Base-by-base conservation (phyloP, 2,113 vertebrate species). In the Heterotis niloticus region DNA sequence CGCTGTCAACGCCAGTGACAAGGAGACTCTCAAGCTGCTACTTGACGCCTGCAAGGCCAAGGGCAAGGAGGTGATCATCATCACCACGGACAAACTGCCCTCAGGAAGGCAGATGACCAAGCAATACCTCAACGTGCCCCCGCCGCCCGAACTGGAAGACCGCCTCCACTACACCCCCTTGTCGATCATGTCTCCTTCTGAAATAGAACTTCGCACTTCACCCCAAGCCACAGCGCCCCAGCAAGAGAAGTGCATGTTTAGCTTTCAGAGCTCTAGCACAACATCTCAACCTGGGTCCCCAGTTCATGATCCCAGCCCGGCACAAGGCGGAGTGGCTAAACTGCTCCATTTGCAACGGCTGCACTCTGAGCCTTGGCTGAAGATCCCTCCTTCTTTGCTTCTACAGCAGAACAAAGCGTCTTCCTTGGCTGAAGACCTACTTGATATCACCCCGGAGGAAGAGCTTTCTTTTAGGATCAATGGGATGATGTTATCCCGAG, bases 21-120 rank as follows among this genome's bases (percentile, higher is more conserved):
- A 86, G 67, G 93, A 95, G 5, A 92, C 92, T 1, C 86, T 98
- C 5, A 85, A 90, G 64, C 82, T 97, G 72, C 92, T 98, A 0
- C 89, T 98, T 9, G 92, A 92, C 28, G 92, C 94, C 69, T 98
- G 94, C 86, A 95, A 91, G 83, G 94, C 90, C 0, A 95, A 83
- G 24, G 96, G 96, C 0, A 97, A 97, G 76, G 96, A 98, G 68
- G 96, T 98, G 11, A 98, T 98, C 80, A 97, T 98, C 80, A 96
- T 98, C 83, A 96, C 93, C 0, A 95, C 88, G 0, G 92, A 93
- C 64, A 96, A 90, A 81, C 93, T 94, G 0, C 85, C 88, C 0
- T 92, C 92, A 0, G 95, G 94, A n/a, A 90, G 88, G 79, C 93
- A 94, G 76, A 94, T 89, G 24, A 95, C 93, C 0, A 94, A 91